Evolutionary conservation across 2,797 vertebrate species (phyloP).

Genomic region (Tadarida brasiliensis): DNA sequence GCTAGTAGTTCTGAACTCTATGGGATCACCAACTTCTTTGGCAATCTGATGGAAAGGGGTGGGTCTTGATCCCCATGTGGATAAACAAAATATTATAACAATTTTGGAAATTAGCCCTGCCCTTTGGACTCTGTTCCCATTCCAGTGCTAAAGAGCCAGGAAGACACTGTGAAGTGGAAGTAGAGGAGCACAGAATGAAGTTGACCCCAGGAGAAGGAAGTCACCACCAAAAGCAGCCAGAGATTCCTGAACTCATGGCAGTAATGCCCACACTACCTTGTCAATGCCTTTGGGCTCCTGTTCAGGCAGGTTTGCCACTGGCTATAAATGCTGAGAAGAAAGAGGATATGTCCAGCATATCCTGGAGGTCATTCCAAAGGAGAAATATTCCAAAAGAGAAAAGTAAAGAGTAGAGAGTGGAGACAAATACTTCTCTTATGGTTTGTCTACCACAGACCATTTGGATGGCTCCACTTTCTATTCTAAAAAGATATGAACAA

Average conservation of each 20-base stretch:
- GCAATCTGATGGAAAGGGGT: background rate
- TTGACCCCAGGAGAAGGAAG: background rate
- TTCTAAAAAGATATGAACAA: conserved; percentile 37
- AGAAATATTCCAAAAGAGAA: conserved; percentile 41
- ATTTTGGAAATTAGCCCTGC: background rate
- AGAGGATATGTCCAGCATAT: background rate
- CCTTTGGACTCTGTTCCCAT: background rate
- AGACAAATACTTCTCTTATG: conserved; percentile 10
- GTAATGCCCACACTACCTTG: background rate
- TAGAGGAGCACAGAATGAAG: background rate
- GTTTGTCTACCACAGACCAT: background rate
- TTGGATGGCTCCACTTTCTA: background rate
- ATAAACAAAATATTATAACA: conserved; percentile 5
- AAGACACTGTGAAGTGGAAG: background rate
- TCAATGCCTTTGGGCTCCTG: background rate
- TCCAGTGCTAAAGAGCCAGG: background rate
- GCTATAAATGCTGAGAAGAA: background rate
- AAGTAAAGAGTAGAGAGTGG: conserved; percentile 3
- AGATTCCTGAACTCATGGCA: background rate
- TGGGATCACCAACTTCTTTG: background rate
- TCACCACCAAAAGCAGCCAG: background rate
- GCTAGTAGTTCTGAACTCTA: background rate
- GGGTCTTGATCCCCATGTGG: background rate
- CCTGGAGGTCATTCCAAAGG: background rate
- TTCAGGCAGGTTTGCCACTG: background rate